These are phyloP conservation scores for Trisateles emortualis DNA, from an alignment of 2,888 invertebrate genomes.

Conservation along the genomic window DNA sequence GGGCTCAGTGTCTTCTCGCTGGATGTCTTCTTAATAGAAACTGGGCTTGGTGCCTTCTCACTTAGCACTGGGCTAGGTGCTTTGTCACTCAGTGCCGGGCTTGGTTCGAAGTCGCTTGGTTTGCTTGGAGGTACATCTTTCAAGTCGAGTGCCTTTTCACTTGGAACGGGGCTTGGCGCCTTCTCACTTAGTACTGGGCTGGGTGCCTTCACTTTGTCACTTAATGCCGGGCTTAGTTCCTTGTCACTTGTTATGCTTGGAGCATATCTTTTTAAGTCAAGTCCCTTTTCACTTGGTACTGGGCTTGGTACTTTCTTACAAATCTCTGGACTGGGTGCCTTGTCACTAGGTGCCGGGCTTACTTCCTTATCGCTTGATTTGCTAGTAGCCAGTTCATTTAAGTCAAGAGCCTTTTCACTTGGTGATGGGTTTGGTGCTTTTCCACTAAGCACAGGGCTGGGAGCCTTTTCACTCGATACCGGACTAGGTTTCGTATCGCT, in stretches of 20 bases:
- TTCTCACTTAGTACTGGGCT: conserved; percentile 13
- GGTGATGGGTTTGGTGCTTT: conserved; percentile 19
- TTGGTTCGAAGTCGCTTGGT: neutral
- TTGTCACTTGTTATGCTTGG: conserved; percentile 20
- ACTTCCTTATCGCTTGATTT: neutral
- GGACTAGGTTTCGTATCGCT: conserved; percentile 2
- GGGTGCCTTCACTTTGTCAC: conserved; percentile 9
- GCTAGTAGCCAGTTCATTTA: neutral
- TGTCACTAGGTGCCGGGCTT: neutral
- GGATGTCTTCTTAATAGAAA: conserved; percentile 11
- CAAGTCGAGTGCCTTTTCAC: conserved; percentile 1
- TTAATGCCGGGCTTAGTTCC: conserved; percentile 13
- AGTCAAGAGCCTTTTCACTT: neutral
- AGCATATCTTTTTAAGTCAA: neutral
- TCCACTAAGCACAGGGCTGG: conserved; percentile 9
- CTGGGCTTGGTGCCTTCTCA: conserved; percentile 13
- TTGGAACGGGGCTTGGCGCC: conserved; percentile 5
- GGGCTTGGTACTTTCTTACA: neutral
- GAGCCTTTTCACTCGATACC: neutral
- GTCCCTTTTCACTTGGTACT: conserved; percentile 2
- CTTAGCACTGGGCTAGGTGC: conserved; percentile 1
- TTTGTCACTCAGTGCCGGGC: neutral
- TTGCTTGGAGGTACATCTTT: conserved; percentile 12
- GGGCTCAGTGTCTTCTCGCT: conserved; percentile 4
- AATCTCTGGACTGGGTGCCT: neutral